Base-by-base conservation (phyloP, 2,888 invertebrate genomes). In the Hydrotaea diabolus region DNA sequence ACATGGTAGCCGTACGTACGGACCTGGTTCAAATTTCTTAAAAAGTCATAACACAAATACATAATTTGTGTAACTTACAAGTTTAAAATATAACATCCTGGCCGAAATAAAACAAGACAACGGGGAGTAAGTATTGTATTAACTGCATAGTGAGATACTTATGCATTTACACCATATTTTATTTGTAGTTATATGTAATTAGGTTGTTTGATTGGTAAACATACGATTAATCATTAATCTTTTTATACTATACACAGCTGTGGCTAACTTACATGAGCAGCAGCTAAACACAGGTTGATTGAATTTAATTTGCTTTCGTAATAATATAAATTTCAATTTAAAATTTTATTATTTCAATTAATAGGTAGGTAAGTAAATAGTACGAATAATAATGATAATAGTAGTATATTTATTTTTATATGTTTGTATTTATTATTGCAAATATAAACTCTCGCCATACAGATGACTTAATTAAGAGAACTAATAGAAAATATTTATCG, bases 201-300 rank as follows among this genome's bases (percentile, higher is more conserved):
- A 57, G 57, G 57, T 57, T 57, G 43, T n/a, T n/a, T n/a, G n/a
- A 11, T 43, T 13, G 66, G 36, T 49, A 69, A 77, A 66, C 31
- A 49, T 53, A 62, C 62, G 59, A 59, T 21, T 69, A n/a, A 72
- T 17, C 15, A 53, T 75, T 43, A 59, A 39, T 31, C 75, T 59
- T 64, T 77, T 11, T 69, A 74, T 69, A 69, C 69, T 74, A 31
- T 31, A 69, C 64, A 82, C 39, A 49, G n/a, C 31, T 77, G 66
- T 17, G 39, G 21, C 26, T 57, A 31, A 26, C 46, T 53, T 2
- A n/a, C 39, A n/a, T n/a, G n/a, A n/a, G 57, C 39, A 23, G 46
- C 23, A 74, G 73, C 77, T 26, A 59, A 74, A 23, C 49, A 74
- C 36, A 82, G 57, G 17, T 39, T 39, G 55, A 19, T 23, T 74